These are phyloP conservation scores for Druon quercuslanigerum DNA, from an alignment of 1,140 invertebrate genomes.

Conservation along the genomic window DNA sequence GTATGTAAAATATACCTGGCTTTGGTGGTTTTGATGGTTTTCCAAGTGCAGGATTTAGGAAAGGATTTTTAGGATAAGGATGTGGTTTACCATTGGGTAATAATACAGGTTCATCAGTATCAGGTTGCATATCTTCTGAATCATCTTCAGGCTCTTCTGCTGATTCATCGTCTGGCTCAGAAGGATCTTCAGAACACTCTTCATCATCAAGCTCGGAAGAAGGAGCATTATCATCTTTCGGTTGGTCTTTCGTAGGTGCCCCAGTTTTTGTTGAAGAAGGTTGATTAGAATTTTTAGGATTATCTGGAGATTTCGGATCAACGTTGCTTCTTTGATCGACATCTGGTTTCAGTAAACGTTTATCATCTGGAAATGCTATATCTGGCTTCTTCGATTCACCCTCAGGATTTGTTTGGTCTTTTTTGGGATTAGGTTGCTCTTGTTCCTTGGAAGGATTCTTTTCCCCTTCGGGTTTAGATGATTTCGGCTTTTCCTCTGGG, in stretches of 20 bases:
- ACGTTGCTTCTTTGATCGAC: not conserved
- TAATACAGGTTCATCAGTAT: not conserved
- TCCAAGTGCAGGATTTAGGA: not conserved
- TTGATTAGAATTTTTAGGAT: too few relatives aligned
- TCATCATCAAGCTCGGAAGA: not conserved
- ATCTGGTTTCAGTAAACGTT: not conserved
- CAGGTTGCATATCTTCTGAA: too few relatives aligned
- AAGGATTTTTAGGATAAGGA: not conserved
- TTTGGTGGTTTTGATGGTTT: not conserved
- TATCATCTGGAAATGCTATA: not conserved
- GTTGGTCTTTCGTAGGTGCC: not conserved
- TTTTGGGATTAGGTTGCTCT: not conserved
- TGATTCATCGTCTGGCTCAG: not conserved
- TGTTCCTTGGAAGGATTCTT: conserved; percentile 19
- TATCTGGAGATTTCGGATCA: not conserved
- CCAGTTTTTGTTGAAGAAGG: conserved; percentile 1
- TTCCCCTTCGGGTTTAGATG: not conserved
- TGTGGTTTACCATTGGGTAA: not conserved
- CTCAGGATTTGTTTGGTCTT: not conserved
- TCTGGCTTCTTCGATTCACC: not conserved
- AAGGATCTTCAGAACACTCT: conserved; percentile 15
- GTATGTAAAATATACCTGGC: not conserved
- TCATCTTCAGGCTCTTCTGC: not conserved
- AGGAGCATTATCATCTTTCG: not conserved
- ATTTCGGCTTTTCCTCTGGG: too few relatives aligned